phyloP scores from a whole-genome alignment of 1,140 invertebrate genomes.

The Globodera ellingtonae region DNA sequence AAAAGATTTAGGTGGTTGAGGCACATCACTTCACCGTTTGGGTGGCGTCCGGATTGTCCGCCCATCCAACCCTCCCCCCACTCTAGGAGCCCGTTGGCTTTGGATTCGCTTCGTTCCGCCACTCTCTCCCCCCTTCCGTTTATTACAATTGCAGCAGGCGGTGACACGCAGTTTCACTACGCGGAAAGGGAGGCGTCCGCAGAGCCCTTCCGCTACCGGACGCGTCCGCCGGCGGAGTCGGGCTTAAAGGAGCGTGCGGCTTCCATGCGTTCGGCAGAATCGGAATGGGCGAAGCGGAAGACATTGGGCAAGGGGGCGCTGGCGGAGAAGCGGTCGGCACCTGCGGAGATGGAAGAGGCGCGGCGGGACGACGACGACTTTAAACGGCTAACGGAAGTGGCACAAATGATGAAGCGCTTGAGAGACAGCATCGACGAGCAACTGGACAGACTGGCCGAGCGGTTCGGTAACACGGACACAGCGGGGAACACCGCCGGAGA shows the following conservation, averaged over 20 bases:
- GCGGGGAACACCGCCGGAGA: not conserved
- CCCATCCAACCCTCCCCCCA: no score
- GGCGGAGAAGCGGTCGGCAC: slow-evolving; percentile 1
- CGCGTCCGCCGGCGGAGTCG: not conserved
- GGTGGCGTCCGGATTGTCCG: no score
- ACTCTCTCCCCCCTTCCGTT: slow-evolving; percentile 5
- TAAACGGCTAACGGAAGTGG: not conserved
- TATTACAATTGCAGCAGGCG: not conserved
- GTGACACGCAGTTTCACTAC: slow-evolving; percentile 10
- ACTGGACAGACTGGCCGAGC: slow-evolving; percentile 14
- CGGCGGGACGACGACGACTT: not conserved
- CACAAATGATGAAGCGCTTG: slow-evolving; percentile 4
- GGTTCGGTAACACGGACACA: not conserved
- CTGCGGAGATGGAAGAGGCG: not conserved
- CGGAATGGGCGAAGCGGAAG: not conserved
- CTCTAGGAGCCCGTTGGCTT: not conserved
- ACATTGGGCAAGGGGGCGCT: not conserved
- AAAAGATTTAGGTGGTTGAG: no score
- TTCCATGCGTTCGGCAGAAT: not conserved
- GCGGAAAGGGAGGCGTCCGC: not conserved
- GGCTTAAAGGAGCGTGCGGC: not conserved
- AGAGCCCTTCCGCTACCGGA: slow-evolving; percentile 15
- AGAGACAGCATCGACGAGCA: slow-evolving; percentile 26
- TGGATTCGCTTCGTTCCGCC: slow-evolving; percentile 11
- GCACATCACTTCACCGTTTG: no score